Evolutionary conservation across 2,113 vertebrate genomes (phyloP), one percentile per base, ranked within the genome.

Genomic region (Ammodytes marinus): DNA sequence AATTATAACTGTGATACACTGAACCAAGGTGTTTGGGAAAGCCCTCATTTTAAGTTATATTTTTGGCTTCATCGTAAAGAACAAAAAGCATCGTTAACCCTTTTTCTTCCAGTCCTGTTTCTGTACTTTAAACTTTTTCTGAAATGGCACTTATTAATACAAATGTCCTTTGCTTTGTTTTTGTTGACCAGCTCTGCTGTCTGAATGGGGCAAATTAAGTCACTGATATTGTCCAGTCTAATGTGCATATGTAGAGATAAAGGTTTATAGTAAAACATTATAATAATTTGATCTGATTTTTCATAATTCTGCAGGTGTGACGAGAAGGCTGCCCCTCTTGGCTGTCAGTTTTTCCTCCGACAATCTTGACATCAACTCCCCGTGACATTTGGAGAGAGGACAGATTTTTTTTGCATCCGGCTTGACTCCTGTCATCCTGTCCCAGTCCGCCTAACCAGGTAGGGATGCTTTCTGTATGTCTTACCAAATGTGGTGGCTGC

Each of bases 361-460:
- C 43, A 67, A 46, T 63, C 67, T 65, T 70, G 65, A 80, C 61
- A 0, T 66, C 60, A 57, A 43, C 52, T 27, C 27, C 54, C 52
- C 6, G 72, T 77, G 64, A 82, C 58, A 59, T 75, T 55, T 64
- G 55, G 75, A 86, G 61, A 80, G 45, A 85, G 61, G 65, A 60
- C n/a, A 14, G 50, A 55, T 60, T 52, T 75, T 27, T 77, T 79
- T 74, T 74, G 59, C 15, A 74, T 81, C 58, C 55, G 42, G 19
- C 74, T 74, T 77, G 69, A 83, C 79, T 85, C 77, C 27, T 27
- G 12, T 71, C 68, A 14, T 40, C 79, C 10, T 42, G 76, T 77
- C 73, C 53, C 61, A 54, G 19, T 77, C 43, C 80, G 64, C 19
- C 58, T 57, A 52, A 84, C 42, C 79, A 93, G 93, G 93, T 94